These are phyloP conservation scores for Helicoverpa assulta DNA, from an alignment of 2,888 invertebrate genomes.

Conservation along the genomic window DNA sequence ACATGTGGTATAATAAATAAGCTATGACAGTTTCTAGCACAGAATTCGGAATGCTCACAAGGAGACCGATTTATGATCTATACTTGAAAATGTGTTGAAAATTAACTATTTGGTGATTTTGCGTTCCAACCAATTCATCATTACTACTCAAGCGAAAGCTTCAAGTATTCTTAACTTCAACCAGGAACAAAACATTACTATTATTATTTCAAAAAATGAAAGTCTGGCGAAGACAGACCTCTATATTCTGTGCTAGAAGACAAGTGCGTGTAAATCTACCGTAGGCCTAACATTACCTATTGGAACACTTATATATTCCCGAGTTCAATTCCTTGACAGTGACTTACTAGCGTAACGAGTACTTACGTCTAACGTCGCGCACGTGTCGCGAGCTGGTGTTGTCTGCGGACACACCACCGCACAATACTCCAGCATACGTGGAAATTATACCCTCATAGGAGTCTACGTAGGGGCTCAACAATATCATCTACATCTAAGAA, in stretches of 20 bases:
- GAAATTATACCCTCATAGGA: no score
- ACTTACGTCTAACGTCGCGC: slow-evolving; percentile 49
- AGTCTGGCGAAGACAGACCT: background rate
- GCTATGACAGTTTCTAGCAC: slow-evolving; percentile 30
- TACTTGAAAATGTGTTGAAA: no score
- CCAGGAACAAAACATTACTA: no score
- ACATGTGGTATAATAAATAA: slow-evolving; percentile 20
- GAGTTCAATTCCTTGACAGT: slow-evolving; percentile 68
- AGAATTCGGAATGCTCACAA: slow-evolving; percentile 8
- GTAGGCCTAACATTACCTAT: slow-evolving; percentile 49
- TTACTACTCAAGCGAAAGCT: no score
- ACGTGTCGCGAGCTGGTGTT: slow-evolving; percentile 18
- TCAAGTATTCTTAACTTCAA: no score
- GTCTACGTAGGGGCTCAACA: no score
- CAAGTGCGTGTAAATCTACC: slow-evolving; percentile 28
- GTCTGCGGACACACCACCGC: slow-evolving; percentile 8
- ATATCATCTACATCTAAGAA: no score
- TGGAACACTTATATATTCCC: slow-evolving; percentile 56
- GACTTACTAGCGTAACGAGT: slow-evolving; percentile 43
- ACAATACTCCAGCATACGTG: no score
- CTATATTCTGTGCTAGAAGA: slow-evolving; percentile 29
- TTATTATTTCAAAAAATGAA: no score
- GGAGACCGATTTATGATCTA: no score
- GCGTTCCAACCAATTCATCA: no score
- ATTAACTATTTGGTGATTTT: no score